Conservation (phyloP, 2,113 vertebrate species). For the Machaerirhynchus nigripectus region DNA sequence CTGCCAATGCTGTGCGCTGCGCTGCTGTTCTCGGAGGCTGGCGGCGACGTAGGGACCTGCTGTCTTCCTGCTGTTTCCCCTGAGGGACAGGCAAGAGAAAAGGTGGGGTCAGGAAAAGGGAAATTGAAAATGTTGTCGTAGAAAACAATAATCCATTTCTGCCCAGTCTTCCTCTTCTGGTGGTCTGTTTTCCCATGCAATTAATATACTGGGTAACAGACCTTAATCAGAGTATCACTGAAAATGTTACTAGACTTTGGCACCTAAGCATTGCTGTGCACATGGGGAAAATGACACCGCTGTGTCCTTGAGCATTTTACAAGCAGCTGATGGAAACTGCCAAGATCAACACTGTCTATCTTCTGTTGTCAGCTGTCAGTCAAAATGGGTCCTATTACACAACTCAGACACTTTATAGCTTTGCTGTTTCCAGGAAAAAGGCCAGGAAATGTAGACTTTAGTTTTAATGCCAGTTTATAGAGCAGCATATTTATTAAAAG, state of each 20-base stretch:
- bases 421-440: not conserved
- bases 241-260: not conserved
- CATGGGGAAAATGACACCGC: not conserved
- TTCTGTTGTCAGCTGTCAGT: not conserved
- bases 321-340: not conserved
- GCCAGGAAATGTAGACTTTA: not conserved
- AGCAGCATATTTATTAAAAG: not conserved
- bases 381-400: not conserved
- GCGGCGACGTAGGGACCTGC: constrained; percentile 80
- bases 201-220: not conserved
- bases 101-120: not conserved
- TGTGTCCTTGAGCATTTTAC: not conserved
- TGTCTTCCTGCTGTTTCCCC: constrained; percentile 79
- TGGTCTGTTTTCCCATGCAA: not conserved
- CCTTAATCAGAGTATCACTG: not conserved
- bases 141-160: not conserved
- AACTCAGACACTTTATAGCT: not conserved
- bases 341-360: not conserved
- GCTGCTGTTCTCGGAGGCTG: constrained; percentile 92
- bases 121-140: not conserved
- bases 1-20: constrained; percentile 93
- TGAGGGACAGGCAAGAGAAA: constrained; percentile 36
- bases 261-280: not conserved
- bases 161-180: not conserved
- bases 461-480: not conserved